Evolutionary conservation across 2,113 vertebrate genomes (phyloP), one percentile per base, ranked within the genome.

Genomic region (Zingel zingel): DNA sequence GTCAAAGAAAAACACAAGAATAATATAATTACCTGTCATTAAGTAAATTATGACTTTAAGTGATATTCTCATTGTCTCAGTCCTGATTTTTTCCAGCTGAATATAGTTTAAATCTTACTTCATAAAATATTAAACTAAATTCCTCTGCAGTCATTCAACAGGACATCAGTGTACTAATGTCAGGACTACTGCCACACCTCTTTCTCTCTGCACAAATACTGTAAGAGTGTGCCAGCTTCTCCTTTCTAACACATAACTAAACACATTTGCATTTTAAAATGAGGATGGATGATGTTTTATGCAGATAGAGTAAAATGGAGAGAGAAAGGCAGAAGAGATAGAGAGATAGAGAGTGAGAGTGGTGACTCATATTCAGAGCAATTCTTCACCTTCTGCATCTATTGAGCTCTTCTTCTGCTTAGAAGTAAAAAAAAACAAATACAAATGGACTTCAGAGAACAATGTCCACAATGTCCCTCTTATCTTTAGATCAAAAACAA

Each of bases 21-120:
- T 7, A 54, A 15, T 14, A 18, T 47, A 4, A 14, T 81, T 79
- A 91, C 90, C 87, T 84, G 86, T 56, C 57, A 87, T 27, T 3
- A 78, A n/a, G 72, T 1, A 54, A 45, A 87, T 27, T 15, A 39
- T 10, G 30, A 74, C 5, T 69, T 73, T 74, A 1, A 78, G 21
- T n/a, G 36, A 68, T 25, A 18, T 14, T 50, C 6, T 43, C 84
- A 88, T 86, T 19, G 4, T 81, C 30, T 69, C 36, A 27, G 30
- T 77, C n/a, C 45, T 25, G 19, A 15, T 1, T 65, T 33, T 33
- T 62, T 64, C 33, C 16, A 48, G 8, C 0, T 56, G 23, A 61
- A 4, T 63, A 21, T 10, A 25, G 15, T 53, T 45, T 21, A 33
- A 64, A 58, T 47, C 5, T 1, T 23, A 54, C 18, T 27, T 53